Percentiles rank a stretch among this genome's conserved stretches.
Conservation (phyloP, 2,113 vertebrate species). For the Phoxinus phoxinus region DNA sequence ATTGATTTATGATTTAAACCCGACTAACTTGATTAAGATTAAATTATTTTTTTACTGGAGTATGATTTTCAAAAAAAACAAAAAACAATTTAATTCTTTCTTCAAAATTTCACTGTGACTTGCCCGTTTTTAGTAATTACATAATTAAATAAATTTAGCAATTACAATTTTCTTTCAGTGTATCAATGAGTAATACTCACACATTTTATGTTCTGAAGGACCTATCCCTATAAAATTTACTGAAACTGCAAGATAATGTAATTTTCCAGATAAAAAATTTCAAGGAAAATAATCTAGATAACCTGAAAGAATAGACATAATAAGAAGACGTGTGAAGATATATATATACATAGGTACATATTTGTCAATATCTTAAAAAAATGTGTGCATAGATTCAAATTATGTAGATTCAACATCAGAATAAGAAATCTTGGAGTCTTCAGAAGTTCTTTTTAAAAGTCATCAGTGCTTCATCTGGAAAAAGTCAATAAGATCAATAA, state of each 20-base stretch:
- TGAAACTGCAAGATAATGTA: background rate
- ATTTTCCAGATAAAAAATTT: background rate
- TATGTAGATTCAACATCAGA: background rate
- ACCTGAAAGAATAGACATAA: background rate
- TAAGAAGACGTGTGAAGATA: background rate
- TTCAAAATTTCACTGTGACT: too few relatives aligned
- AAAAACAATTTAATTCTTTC: too few relatives aligned
- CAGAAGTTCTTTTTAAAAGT: too few relatives aligned
- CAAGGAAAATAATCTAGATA: background rate
- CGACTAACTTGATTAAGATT: too few relatives aligned
- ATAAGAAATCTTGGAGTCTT: too few relatives aligned
- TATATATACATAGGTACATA: background rate
- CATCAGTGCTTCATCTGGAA: slow-evolving; percentile 2
- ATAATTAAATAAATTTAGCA: too few relatives aligned
- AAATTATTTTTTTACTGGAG: too few relatives aligned
- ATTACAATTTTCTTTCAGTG: background rate
- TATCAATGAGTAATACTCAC: background rate
- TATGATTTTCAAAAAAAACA: too few relatives aligned
- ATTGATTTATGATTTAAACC: too few relatives aligned
- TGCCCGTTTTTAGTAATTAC: too few relatives aligned
- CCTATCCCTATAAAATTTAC: background rate
- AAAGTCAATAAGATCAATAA: background rate
- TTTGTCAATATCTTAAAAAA: background rate
- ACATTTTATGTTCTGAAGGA: background rate
- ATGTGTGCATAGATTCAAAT: background rate